A percentile compares a stretch with the other conserved stretches of the same genome.
phyloP scores from a whole-genome alignment of 2,113 vertebrate genomes.

The Nannospalax galili region DNA sequence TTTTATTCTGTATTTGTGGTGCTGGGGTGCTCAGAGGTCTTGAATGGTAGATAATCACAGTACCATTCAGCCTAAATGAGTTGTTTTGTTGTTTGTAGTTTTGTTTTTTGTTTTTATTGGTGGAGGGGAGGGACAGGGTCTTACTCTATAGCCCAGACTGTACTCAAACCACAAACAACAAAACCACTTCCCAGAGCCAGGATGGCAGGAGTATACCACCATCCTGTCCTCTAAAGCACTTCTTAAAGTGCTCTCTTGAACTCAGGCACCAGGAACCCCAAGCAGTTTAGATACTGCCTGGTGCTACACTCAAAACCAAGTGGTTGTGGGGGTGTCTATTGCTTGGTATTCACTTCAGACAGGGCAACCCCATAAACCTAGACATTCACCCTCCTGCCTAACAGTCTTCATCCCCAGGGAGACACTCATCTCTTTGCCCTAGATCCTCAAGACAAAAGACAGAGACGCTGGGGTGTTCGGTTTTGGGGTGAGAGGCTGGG shows the following conservation, averaged over 20 bases:
- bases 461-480: no score
- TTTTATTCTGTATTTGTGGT: background rate
- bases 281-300: background rate
- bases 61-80: background rate
- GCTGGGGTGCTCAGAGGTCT: no score
- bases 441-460: slow-evolving; percentile 53
- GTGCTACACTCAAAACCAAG: background rate
- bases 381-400: background rate
- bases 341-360: background rate
- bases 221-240: background rate
- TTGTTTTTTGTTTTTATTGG: background rate
- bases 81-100: background rate
- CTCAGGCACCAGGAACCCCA: background rate
- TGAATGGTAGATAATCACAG: background rate
- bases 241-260: background rate
- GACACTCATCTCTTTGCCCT: background rate
- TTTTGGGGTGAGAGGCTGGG: background rate
- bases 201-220: background rate
- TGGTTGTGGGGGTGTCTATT: background rate
- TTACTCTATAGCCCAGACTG: no score
- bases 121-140: no score
- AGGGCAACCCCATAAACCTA: background rate
- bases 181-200: background rate
- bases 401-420: background rate
- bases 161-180: no score